Base-by-base conservation (phyloP, 1,140 invertebrate species). In the Phenacoccus solenopsis region DNA sequence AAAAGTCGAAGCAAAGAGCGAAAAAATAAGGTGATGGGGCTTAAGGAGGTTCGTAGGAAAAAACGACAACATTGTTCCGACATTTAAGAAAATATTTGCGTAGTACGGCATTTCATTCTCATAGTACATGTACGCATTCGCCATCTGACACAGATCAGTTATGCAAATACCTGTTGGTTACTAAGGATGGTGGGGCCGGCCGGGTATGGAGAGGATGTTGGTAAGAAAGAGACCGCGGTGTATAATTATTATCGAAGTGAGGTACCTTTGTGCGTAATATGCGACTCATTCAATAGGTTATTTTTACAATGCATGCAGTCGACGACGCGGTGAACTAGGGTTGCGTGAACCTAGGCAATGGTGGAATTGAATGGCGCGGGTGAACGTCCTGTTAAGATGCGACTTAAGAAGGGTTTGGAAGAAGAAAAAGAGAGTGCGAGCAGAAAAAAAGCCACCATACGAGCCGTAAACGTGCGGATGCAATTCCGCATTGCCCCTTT, bases 341-440 rank as follows among this genome's bases (percentile, higher is more conserved):
- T 64, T 64, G 16, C 16, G 25, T 64, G 59, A 64, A 64, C 59
- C 59, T 64, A 64, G 59, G 59, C 59, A 64, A 64, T 64, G 59
- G 59, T 24, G 22, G 56, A 64, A 25, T 27, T 64, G 59, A 64
- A 64, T 64, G 9, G 25, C 59, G 59, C 59, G 59, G 59, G 59
- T 64, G 59, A 64, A 64, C 25, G 59, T 64, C 59, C 59, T 64
- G 21, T 64, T 64, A 64, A 64, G 59, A 64, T 64, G 59, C 59
- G 25, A 64, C 59, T 64, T 64, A 64, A 64, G 59, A 64, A 64
- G 59, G 59, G 59, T 64, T 38, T 10, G 25, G 5, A 64, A 64
- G 25, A 64, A 24, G 25, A 3, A 5, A 20, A 64, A 3, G 21
- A 27, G 59, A 64, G 59, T 3, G 16, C 22, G 16, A 9, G 59